Percentiles rank a stretch among this genome's conserved stretches.
phyloP scores from a whole-genome alignment of 1,140 invertebrate genomes.

The Euglossa dilemma region DNA sequence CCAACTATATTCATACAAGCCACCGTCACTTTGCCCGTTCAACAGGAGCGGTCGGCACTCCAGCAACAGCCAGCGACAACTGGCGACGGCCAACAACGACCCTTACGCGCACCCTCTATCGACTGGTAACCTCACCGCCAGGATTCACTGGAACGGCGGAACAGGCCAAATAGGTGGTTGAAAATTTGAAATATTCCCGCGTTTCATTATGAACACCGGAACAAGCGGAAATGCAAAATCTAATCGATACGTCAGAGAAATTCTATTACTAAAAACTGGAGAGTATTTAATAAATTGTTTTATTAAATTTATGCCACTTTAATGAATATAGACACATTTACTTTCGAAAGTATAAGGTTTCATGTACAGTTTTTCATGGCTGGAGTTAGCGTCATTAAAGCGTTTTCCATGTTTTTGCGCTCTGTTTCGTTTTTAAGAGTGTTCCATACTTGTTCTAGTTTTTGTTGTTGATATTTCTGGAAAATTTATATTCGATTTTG shows the following conservation, averaged over 20 bases:
- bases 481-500: conserved; percentile 14
- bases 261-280: no score
- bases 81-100: conserved; percentile 47
- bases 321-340: neutral
- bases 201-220: neutral
- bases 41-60: conserved; percentile 16
- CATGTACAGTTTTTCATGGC: conserved; percentile 76
- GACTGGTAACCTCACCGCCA: conserved; percentile 2
- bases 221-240: neutral
- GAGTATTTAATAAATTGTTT: neutral
- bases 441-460: conserved; percentile 83
- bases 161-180: neutral
- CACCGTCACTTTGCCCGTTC: conserved; percentile 12
- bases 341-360: conserved; percentile 25
- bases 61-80: conserved; percentile 59
- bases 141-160: neutral
- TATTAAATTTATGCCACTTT: neutral
- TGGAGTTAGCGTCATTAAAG: conserved; percentile 76
- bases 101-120: conserved; percentile 41
- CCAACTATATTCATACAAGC: conserved; percentile 28
- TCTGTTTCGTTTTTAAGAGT: conserved; percentile 82
- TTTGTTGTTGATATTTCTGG: conserved; percentile 85
- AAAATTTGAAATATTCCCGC: conserved; percentile 32
- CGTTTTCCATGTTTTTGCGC: conserved; percentile 75
- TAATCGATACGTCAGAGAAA: no score